These are phyloP conservation scores for Drosophila malerkotliana DNA, from an alignment of 1,140 invertebrate genomes.

Conservation along the genomic window DNA sequence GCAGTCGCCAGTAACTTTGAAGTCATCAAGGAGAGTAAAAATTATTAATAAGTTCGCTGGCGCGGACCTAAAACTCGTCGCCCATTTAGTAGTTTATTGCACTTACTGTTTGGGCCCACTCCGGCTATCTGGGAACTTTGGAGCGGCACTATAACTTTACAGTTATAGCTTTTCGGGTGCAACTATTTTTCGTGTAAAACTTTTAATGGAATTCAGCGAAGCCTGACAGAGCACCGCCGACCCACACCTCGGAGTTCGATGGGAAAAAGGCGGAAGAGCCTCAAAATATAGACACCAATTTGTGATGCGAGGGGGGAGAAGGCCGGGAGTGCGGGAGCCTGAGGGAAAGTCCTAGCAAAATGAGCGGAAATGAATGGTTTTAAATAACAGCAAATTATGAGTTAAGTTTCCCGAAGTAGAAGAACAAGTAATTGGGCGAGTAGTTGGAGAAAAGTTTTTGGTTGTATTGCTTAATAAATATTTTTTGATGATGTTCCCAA, in stretches of 20 bases:
- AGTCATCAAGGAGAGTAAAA: conserved; percentile 82
- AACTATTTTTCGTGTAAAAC: conserved; percentile 82
- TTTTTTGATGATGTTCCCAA: conserved; percentile 53
- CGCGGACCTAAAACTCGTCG: conserved; percentile 45
- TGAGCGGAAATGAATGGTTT: conserved; percentile 82
- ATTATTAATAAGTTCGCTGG: conserved; percentile 74
- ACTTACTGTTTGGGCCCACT: conserved; percentile 14
- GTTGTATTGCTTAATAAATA: conserved; percentile 78
- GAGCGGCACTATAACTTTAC: conserved; percentile 75
- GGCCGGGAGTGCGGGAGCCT: not conserved
- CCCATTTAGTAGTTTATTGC: conserved; percentile 75
- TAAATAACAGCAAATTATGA: conserved; percentile 83
- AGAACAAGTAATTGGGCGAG: conserved; percentile 26
- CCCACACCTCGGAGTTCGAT: conserved; percentile 48
- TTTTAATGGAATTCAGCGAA: conserved; percentile 79
- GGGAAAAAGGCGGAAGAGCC: conserved; percentile 44
- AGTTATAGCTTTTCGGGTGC: conserved; percentile 81
- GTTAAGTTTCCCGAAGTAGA: conserved; percentile 69
- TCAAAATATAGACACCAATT: conserved; percentile 79
- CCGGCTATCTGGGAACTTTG: conserved; percentile 51
- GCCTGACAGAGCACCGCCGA: conserved; percentile 25
- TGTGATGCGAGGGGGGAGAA: not conserved
- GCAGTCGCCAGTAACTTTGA: conserved; percentile 73
- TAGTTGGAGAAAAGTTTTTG: conserved; percentile 58
- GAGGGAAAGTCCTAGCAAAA: conserved; percentile 65